phyloP scores from a whole-genome alignment of 1,140 invertebrate genomes.

The Drosophila rufa region DNA sequence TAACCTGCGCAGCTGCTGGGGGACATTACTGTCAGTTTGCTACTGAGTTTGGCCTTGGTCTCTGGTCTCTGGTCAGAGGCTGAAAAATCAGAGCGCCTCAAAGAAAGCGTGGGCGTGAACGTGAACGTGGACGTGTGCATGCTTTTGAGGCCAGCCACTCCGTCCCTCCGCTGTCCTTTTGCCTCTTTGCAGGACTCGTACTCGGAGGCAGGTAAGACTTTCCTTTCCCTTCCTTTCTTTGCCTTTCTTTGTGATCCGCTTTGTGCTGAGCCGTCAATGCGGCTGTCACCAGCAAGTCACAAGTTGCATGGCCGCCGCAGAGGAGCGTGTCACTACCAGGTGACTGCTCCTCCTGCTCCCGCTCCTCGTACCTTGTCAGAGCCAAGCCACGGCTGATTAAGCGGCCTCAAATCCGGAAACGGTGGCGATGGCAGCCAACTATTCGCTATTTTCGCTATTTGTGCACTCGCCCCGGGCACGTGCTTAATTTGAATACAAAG shows the following conservation, averaged over 20 bases:
- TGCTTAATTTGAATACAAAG: slow-evolving; percentile 48
- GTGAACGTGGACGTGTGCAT: slow-evolving; percentile 10
- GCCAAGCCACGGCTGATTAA: slow-evolving; percentile 26
- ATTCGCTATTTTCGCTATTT: slow-evolving; percentile 33
- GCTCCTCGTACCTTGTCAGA: neutral
- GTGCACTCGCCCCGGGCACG: slow-evolving; percentile 35
- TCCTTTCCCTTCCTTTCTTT: slow-evolving; percentile 7
- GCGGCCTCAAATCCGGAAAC: slow-evolving; percentile 22
- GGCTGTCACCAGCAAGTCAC: slow-evolving; percentile 39
- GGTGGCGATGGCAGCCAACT: slow-evolving; percentile 35
- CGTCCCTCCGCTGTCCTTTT: neutral
- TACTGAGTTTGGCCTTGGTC: slow-evolving; percentile 1
- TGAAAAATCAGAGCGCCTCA: slow-evolving; percentile 22
- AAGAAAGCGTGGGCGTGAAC: neutral
- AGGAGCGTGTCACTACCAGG: slow-evolving; percentile 16
- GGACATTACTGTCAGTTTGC: slow-evolving; percentile 6
- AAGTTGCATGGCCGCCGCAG: slow-evolving; percentile 18
- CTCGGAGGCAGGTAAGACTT: slow-evolving; percentile 21
- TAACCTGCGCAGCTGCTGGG: slow-evolving; percentile 18
- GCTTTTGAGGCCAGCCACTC: slow-evolving; percentile 10
- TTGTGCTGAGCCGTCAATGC: slow-evolving; percentile 37
- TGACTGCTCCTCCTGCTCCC: neutral
- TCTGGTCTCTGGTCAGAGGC: slow-evolving; percentile 10
- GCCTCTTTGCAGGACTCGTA: slow-evolving; percentile 2
- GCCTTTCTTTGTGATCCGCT: slow-evolving; percentile 13